Evolutionary conservation across 2,888 invertebrate genomes (phyloP), one percentile per base, ranked within the genome.

Genomic region (Eucera pruinosa): DNA sequence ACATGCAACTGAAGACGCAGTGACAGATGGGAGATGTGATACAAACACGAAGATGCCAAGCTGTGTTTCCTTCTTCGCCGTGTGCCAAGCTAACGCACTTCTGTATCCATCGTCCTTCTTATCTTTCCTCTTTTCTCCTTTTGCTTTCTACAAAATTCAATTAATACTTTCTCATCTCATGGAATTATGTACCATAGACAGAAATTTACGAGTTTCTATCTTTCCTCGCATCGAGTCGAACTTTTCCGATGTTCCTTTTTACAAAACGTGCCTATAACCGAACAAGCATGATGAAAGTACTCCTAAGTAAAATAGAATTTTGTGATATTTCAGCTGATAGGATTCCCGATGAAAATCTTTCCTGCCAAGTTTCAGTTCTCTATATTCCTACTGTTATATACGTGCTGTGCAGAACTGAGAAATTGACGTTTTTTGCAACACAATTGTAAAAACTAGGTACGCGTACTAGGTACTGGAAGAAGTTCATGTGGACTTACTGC

Each of bases 1-100:
- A 74, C 73, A 62, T 62, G 61, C 61, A 72, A 72, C 73, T 30
- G 73, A 62, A 73, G 73, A 73, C 61, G 73, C 48, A 55, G 55
- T 41, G 73, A 62, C 43, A 52, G 71, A 64, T 70, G 65, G 66
- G 55, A 57, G 58, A 61, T 20, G 20, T 11, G 20, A 20, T 9
- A 20, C 33, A 33, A 54, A 33, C 33, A 33, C 20, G 9, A 55
- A 55, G 36, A 55, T 7, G 36, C 36, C 25, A 39, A 13, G 23
- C 39, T 25, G n/a, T 6, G 4, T 15, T 41, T 43, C 47, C 61
- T 47, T 61, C 47, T 23, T 18, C 13, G 47, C 47, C 33, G 30
- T 27, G 11, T 36, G 15, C 30, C 33, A 36, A 47, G 11, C 33
- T 30, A 25, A 60, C n/a, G 27, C 45, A 4, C n/a, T 30, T n/a